These are phyloP conservation scores for Nemopilema nomurai DNA, from an alignment of 30 jellyfish, hydroid and myxozoan genomes.

Conservation along the genomic window DNA sequence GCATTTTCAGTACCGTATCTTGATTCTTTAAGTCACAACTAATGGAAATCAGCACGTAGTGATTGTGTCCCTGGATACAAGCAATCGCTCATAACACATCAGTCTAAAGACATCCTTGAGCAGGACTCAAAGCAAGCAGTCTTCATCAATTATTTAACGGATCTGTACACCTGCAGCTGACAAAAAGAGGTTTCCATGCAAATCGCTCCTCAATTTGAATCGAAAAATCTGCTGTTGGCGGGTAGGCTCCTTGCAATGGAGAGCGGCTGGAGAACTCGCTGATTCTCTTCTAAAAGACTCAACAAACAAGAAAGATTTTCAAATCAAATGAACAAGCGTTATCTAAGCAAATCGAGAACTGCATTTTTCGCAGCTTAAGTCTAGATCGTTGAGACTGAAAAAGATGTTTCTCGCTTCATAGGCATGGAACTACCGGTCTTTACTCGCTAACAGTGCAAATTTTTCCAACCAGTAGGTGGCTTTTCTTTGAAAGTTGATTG, in stretches of 20 bases:
- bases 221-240: constrained; percentile 27
- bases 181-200: constrained; percentile 21
- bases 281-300: neutral
- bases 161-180: constrained; percentile 50
- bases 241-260: constrained; percentile 3
- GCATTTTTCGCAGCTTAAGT: no score
- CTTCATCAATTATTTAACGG: constrained; percentile 21
- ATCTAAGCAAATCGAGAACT: no score
- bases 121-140: constrained; percentile 41
- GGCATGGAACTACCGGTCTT: no score
- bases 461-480: no score
- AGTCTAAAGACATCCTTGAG: neutral
- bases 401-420: no score
- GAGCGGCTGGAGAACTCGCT: neutral
- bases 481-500: no score
- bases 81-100: constrained; percentile 19
- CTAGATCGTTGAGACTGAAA: no score
- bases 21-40: neutral
- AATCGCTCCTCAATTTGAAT: constrained; percentile 39
- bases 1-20: neutral
- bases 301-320: neutral
- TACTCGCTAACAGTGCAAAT: no score
- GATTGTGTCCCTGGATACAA: constrained; percentile 43
- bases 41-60: neutral
- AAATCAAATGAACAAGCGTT: no score